phyloP scores from a whole-genome alignment of 2,888 invertebrate genomes.

The Parapristionchus giblindavisi region DNA sequence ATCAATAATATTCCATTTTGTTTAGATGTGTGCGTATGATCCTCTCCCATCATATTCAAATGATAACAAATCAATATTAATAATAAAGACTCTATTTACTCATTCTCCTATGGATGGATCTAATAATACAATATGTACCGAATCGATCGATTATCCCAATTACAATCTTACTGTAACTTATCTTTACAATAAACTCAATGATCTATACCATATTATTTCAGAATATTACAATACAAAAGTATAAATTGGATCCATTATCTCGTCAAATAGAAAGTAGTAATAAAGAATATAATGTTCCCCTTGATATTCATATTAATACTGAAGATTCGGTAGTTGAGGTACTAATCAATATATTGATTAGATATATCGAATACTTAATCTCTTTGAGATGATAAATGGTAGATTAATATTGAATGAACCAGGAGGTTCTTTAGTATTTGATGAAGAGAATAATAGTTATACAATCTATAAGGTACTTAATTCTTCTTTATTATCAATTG shows the following conservation, averaged over 20 bases:
- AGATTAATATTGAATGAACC: slow-evolving; percentile 13
- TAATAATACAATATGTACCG: not conserved
- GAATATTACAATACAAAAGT: not conserved
- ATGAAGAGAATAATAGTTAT: not conserved
- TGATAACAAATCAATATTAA: not conserved
- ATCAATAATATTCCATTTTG: too few species aligned
- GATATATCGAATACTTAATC: not conserved
- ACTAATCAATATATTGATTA: too few species aligned
- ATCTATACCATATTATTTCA: not conserved
- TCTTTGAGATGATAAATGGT: not conserved
- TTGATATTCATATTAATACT: not conserved
- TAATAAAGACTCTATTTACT: not conserved
- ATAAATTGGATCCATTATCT: not conserved
- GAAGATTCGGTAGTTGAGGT: not conserved
- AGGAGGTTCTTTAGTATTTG: not conserved
- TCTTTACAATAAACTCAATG: not conserved
- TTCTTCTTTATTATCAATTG: not conserved
- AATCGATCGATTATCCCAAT: not conserved
- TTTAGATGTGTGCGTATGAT: too few species aligned
- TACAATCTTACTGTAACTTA: not conserved
- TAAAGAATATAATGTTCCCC: not conserved
- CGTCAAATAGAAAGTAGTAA: not conserved
- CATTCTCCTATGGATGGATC: not conserved
- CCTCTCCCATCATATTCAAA: not conserved
- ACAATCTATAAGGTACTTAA: slow-evolving; percentile 14